Evolutionary conservation across 53 echinoderm and acorn worm species (phyloP).

Genomic region (Echinometra lucunter): DNA sequence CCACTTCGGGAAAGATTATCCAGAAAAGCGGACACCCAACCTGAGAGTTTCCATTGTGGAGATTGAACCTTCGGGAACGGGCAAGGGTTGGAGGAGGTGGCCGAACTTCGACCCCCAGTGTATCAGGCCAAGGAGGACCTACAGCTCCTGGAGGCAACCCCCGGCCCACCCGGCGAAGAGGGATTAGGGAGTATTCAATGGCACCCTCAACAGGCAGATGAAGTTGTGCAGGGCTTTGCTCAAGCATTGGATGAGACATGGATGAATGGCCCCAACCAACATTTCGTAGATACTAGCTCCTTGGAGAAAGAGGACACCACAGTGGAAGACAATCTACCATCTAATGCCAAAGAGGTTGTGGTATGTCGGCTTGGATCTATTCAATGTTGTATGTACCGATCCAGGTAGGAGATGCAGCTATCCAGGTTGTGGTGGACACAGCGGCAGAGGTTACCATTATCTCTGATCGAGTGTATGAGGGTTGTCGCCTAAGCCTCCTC

Average conservation of each 20-base stretch:
- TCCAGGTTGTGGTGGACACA: constrained; percentile 72
- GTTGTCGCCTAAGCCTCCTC: constrained; percentile 50
- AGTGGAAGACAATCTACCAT: too few relatives aligned
- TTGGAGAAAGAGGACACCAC: too few relatives aligned
- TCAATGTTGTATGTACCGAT: neutral
- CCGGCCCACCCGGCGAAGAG: neutral
- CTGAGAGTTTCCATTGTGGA: neutral
- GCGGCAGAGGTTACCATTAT: constrained; percentile 74
- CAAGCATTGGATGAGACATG: neutral
- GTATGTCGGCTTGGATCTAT: neutral
- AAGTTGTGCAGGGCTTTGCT: neutral
- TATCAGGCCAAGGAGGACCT: neutral
- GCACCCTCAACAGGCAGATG: neutral
- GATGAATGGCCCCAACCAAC: neutral
- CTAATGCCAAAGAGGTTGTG: neutral
- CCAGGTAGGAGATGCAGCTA: neutral
- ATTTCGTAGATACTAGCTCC: too few relatives aligned
- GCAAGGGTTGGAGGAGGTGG: neutral
- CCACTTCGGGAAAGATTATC: too few relatives aligned
- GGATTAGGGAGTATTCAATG: neutral
- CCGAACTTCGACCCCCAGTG: neutral
- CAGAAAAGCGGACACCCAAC: too few relatives aligned
- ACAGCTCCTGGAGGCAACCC: neutral
- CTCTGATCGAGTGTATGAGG: constrained; percentile 46
- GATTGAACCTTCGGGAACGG: neutral